Conservation (phyloP, 2,888 invertebrate species). For the Ethmia dodecea region DNA sequence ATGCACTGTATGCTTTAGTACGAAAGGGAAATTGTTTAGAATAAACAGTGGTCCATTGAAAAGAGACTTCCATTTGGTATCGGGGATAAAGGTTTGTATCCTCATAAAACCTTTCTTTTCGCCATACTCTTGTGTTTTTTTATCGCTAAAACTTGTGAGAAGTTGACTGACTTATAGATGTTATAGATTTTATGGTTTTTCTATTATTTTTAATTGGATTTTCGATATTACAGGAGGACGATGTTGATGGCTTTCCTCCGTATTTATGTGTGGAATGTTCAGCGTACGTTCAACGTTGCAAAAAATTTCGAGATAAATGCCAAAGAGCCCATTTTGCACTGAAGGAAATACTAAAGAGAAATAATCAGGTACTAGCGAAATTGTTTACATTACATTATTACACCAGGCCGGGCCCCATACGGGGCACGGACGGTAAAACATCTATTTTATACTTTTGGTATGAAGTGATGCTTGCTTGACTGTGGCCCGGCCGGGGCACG, state of each 20-base stretch:
- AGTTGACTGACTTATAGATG: neutral
- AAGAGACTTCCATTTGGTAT: constrained; percentile 45
- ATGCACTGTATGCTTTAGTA: constrained; percentile 56
- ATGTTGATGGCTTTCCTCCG: constrained; percentile 50
- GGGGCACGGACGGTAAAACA: no score
- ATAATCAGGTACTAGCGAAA: constrained; percentile 40
- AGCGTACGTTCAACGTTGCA: constrained; percentile 41
- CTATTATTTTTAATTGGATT: constrained; percentile 4
- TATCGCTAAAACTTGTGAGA: no score
- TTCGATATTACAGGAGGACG: constrained; percentile 44
- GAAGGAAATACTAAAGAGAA: constrained; percentile 43
- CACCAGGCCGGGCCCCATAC: no score
- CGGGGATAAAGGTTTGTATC: constrained; percentile 51
- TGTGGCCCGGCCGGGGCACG: no score
- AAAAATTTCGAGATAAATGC: constrained; percentile 55
- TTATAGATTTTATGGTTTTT: neutral
- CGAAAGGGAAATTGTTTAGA: constrained; percentile 42
- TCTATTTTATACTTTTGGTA: no score
- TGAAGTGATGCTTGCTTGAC: no score
- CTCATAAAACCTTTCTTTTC: neutral
- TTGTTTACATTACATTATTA: neutral
- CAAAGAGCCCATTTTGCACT: constrained; percentile 53
- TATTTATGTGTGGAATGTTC: constrained; percentile 56
- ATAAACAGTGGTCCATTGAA: constrained; percentile 46
- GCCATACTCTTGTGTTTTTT: neutral